Evolutionary conservation across 2,888 invertebrate species (phyloP).

Genomic region (Mesoligia furuncula): DNA sequence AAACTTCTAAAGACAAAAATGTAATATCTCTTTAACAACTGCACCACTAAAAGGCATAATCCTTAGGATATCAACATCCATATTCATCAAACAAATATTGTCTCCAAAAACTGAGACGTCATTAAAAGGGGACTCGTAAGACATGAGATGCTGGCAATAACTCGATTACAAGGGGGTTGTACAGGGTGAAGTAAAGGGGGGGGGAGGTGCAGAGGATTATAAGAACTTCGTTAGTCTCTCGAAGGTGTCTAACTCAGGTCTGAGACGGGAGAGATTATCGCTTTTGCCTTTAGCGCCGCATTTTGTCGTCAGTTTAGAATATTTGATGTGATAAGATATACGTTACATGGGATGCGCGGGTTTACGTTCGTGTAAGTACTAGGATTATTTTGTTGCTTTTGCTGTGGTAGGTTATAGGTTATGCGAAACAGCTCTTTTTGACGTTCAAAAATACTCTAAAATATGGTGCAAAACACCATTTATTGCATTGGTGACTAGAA

Average conservation of each 20-base stretch:
- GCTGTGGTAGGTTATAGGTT: background rate
- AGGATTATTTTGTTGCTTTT: slow-evolving; percentile 36
- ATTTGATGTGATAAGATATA: slow-evolving; percentile 72
- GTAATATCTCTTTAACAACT: background rate
- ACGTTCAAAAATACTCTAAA: background rate
- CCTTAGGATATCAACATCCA: slow-evolving; percentile 30
- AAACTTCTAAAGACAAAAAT: background rate
- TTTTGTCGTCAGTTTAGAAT: slow-evolving; percentile 81
- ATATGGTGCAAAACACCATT: background rate
- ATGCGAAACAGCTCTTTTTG: background rate
- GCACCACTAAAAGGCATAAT: background rate
- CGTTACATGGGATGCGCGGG: slow-evolving; percentile 55
- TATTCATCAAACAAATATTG: slow-evolving; percentile 52
- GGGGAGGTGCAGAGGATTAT: slow-evolving; percentile 80
- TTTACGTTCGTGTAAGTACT: slow-evolving; percentile 42
- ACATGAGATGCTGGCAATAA: slow-evolving; percentile 87
- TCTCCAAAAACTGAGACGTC: slow-evolving; percentile 70
- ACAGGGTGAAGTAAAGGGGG: slow-evolving; percentile 59
- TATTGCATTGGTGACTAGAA: no score
- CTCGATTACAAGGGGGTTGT: slow-evolving; percentile 81
- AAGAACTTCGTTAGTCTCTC: slow-evolving; percentile 89
- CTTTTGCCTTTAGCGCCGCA: slow-evolving; percentile 82
- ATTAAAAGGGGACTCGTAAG: slow-evolving; percentile 78
- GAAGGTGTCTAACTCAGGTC: slow-evolving; percentile 88
- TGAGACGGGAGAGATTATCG: slow-evolving; percentile 86